Base-by-base conservation (phyloP, 2,888 invertebrate genomes). In the Phymatocera aterrima region DNA sequence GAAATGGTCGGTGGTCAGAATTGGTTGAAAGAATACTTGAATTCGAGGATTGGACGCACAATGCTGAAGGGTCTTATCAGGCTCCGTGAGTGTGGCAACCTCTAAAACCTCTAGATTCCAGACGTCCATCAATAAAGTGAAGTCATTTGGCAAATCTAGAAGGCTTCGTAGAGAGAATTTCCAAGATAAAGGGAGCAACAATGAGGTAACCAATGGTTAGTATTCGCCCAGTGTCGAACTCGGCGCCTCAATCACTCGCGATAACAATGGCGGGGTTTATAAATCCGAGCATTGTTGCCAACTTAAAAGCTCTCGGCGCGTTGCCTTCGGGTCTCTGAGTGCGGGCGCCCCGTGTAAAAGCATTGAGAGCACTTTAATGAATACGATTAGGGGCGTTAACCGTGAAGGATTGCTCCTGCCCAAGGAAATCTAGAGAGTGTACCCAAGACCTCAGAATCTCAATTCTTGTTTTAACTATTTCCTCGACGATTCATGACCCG, bases 281-380 rank as follows among this genome's bases (percentile, higher is more conserved):
- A 90, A 90, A 90, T 90, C 90, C 89, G 87, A 80, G 88, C 89
- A 89, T 90, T 90, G 90, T 90, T 89, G 89, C 89, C 87, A 89
- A 89, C 88, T 89, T 90, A 88, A 90, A 89, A 89, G 89, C 88
- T 82, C 82, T 81, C 82, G 82, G 79, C 74, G 78, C 48, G 6
- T 46, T 37, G 57, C 54, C 37, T 21, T 34, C 24, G 83, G 85
- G 84, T 83, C 83, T 82, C 57, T 43, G 78, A 51, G 65, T 78
- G 65, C 40, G 77, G 80, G 74, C 60, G 84, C 84, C 83, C 84
- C 85, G 88, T 88, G 88, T 88, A 87, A 88, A 88, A 88, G 88
- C 88, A 88, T 88, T 87, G 87, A 86, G 87, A 88, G 87, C 88
- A 88, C 88, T 89, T 89, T 88, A 89, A 89, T 89, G 89, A 89